Base-by-base conservation (phyloP, 2,113 vertebrate genomes). In the Atherinomorus stipes region DNA sequence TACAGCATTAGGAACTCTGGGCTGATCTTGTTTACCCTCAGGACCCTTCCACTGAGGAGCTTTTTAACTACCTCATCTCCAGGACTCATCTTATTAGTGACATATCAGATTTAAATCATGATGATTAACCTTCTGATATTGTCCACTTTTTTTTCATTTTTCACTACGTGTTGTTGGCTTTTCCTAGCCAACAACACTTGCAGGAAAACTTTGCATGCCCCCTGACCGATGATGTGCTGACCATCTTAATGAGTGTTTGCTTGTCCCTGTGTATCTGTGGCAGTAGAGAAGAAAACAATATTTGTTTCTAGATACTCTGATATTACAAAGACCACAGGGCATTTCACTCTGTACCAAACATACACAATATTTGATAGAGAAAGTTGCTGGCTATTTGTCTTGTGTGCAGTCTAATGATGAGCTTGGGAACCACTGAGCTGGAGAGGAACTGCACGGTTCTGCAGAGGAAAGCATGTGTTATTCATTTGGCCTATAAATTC, bases 371-470 rank as follows among this genome's bases (percentile, higher is more conserved):
- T 64, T 60, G 68, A 73, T 61, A 37, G 58, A 64, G 45, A 76
- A 54, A 44, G 65, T 52, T 70, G 3, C 64, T 40, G 37, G 19
- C 16, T 65, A n/a, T 84, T 69, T 77, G 34, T 76, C 47, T 42
- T 79, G 31, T 11, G 64, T 57, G 49, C 37, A 40, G 9, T 13
- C 11, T 72, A 69, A 72, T 65, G 12, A 56, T 34, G 52, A 15
- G 2, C 18, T 25, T 0, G 1, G 49, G 11, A 38, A 7, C 31
- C 57, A 50, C 26, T 37, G 60, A 58, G 50, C 69, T 60, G 40
- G 47, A 40, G 31, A 15, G 15, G 9, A 71, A 52, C 25, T 25
- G 65, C 31, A 34, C 31, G 9, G 5, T 34, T 34, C 31, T 18
- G 16, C 16, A 34, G 56, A 62, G n/a, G 11, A 42, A 42, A 42